Percentiles rank a stretch among this genome's conserved stretches.
Conservation (phyloP, 2,113 vertebrate species). For the Saguinus imperator region DNA sequence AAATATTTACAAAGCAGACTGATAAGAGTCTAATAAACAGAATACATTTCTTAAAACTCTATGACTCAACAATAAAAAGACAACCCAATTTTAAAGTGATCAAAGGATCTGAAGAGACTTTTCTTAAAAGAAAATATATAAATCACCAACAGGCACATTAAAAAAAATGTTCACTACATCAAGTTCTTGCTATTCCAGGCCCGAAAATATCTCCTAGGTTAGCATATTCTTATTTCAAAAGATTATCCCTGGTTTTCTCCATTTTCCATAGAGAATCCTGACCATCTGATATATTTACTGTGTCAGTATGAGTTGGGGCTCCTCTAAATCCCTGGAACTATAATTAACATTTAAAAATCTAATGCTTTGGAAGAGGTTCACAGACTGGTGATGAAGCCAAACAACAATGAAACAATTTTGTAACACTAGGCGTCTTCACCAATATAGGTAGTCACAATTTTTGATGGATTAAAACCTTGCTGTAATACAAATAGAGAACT, state of each 20-base stretch:
- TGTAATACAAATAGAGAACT: not conserved
- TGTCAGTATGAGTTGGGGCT: not conserved
- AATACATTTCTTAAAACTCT: not conserved
- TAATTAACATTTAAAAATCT: conserved; percentile 6
- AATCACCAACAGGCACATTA: not conserved
- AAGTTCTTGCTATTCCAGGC: conserved; percentile 10
- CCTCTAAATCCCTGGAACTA: not conserved
- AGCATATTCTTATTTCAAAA: not conserved
- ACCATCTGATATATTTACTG: not conserved
- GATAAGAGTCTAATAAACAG: not conserved
- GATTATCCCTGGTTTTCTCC: not conserved
- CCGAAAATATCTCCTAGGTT: not conserved
- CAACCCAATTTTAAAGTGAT: not conserved
- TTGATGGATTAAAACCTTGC: not conserved
- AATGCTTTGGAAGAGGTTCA: conserved; percentile 7
- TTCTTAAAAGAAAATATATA: not conserved
- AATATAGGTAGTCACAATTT: not conserved
- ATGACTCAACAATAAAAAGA: not conserved
- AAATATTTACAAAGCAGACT: not conserved
- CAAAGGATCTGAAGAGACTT: not conserved
- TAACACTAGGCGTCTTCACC: not conserved
- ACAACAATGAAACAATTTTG: not conserved
- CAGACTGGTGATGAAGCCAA: not conserved
- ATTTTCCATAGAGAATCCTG: conserved; percentile 1
- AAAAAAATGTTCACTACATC: not conserved